Evolutionary conservation across 1,140 invertebrate species (phyloP).

Genomic region (Cecropterus lyciades): DNA sequence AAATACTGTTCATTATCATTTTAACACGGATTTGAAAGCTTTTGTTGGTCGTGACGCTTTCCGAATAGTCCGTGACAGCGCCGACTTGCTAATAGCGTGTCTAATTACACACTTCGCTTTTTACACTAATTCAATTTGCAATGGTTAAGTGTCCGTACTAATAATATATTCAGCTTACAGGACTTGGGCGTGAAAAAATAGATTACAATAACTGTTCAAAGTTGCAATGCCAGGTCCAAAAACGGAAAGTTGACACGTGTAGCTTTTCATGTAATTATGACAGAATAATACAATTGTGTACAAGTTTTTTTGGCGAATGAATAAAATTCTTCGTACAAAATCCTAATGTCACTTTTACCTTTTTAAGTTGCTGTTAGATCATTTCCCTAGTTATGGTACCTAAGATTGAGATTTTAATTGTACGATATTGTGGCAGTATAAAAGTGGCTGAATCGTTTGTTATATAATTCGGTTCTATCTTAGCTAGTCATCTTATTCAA

Average conservation of each 20-base stretch:
- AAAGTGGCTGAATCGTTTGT: too few species aligned
- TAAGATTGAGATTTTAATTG: too few species aligned
- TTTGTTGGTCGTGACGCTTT: conserved; percentile 52
- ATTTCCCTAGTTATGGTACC: too few species aligned
- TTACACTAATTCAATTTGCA: conserved; percentile 61
- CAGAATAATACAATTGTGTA: background rate
- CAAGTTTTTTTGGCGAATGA: too few species aligned
- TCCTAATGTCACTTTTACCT: background rate
- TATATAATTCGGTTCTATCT: too few species aligned
- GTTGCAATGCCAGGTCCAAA: conserved; percentile 1
- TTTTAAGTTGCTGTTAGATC: conserved; percentile 22
- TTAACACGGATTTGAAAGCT: conserved; percentile 62
- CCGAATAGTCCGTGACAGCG: conserved; percentile 41
- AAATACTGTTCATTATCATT: conserved; percentile 55
- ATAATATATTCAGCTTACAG: conserved; percentile 21
- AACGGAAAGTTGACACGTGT: background rate
- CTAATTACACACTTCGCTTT: conserved; percentile 51
- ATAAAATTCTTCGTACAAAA: background rate
- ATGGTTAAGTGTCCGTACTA: conserved; percentile 37
- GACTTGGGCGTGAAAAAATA: conserved; percentile 16
- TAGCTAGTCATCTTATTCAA: too few species aligned
- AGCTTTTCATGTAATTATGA: background rate
- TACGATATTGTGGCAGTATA: too few species aligned
- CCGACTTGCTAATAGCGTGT: conserved; percentile 49
- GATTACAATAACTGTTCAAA: conserved; percentile 6